Conservation (phyloP, 2,888 invertebrate genomes). For the Cataglyphis cursor region DNA sequence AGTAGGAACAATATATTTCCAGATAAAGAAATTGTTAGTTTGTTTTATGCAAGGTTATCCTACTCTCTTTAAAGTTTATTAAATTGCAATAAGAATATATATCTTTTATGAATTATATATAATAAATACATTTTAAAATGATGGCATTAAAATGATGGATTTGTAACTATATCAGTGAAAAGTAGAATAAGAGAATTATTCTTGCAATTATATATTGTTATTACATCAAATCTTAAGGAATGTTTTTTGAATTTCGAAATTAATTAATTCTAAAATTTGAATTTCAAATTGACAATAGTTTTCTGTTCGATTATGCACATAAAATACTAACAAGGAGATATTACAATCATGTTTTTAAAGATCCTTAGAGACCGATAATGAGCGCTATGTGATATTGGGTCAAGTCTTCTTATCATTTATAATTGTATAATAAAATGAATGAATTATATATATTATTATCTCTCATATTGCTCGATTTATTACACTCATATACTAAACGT, state of each 20-base stretch:
- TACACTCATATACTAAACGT: background rate
- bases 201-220: background rate
- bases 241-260: background rate
- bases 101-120: background rate
- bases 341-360: background rate
- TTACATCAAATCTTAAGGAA: background rate
- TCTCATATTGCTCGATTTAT: background rate
- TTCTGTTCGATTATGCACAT: background rate
- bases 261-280: background rate
- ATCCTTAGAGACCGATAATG: background rate
- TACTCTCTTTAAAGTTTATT: slow-evolving; percentile 3
- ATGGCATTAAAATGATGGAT: background rate
- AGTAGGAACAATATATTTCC: background rate
- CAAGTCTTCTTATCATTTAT: background rate
- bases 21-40: background rate
- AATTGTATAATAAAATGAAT: background rate
- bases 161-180: background rate
- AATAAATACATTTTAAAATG: background rate
- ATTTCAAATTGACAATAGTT: background rate
- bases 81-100: background rate
- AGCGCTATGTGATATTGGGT: background rate
- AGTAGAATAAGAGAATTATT: background rate
- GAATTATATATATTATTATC: background rate
- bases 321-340: background rate
- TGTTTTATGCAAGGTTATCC: background rate